Conservation (phyloP, 2,888 invertebrate species). For the Xanthorhoe designata region DNA sequence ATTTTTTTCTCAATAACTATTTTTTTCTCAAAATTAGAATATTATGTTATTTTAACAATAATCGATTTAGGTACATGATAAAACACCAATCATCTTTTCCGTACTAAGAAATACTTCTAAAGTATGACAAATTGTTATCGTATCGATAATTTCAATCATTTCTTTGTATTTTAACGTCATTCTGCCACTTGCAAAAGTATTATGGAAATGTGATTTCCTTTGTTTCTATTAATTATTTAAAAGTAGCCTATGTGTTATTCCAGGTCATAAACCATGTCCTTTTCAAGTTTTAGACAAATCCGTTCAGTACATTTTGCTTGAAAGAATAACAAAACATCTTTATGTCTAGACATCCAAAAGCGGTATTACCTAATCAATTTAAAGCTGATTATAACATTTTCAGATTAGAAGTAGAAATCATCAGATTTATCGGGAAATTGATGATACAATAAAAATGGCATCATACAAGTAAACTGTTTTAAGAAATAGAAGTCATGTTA, state of each 20-base stretch:
- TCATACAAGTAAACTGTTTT: constrained; percentile 10
- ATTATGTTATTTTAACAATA: background rate
- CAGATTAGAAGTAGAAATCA: background rate
- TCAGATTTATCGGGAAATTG: constrained; percentile 12
- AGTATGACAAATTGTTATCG: background rate
- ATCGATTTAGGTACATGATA: background rate
- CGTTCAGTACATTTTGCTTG: too few relatives aligned
- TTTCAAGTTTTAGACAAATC: too few relatives aligned
- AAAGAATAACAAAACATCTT: too few relatives aligned
- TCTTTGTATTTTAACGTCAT: background rate
- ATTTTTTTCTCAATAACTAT: too few relatives aligned
- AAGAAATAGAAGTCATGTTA: constrained; percentile 2
- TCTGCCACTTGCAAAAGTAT: background rate
- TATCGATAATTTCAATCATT: background rate
- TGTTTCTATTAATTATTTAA: background rate
- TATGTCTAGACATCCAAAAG: too few relatives aligned
- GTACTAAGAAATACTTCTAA: background rate
- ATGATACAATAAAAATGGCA: background rate
- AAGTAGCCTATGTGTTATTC: too few relatives aligned
- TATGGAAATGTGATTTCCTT: background rate
- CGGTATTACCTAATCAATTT: background rate
- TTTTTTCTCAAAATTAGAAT: too few relatives aligned
- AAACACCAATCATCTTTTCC: background rate
- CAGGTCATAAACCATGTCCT: too few relatives aligned
- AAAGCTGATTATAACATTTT: background rate